Base-by-base conservation (phyloP, 2,113 vertebrate genomes). In the Hemicordylus capensis region DNA sequence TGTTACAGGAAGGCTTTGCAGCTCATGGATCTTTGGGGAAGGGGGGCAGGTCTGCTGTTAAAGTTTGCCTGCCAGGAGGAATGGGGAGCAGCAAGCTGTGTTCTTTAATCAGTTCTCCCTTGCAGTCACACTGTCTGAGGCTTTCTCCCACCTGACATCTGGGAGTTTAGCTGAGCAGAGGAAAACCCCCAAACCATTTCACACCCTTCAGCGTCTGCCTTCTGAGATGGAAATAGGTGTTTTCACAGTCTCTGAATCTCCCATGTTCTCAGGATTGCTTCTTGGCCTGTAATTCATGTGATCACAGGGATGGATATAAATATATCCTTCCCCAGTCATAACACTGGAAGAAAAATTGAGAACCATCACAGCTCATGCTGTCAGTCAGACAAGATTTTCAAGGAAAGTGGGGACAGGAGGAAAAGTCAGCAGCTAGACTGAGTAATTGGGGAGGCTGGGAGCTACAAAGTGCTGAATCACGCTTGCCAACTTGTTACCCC, bases 141-240 rank as follows among this genome's bases (percentile, higher is more conserved):
- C 67, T 42, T 72, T 80, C 76, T 31, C 54, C 56, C 67, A 54
- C 58, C 10, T 20, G n/a, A 85, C 24, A 14, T 20, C 66, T 39
- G 67, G 61, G 44, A 63, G 67, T 79, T 83, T 80, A 78, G 42
- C 67, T 80, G 46, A 51, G 56, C 67, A 73, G 24, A 63, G 76
- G 63, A 34, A 73, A 70, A 74, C 11, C n/a, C 44, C 66, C 31
- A 72, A 39, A 74, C 66, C 66, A 80, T 80, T 73, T 80, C 56
- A 63, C 84, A 80, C 66, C 67, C 76, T 74, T 74, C 34, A 80
- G 84, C 20, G 22, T 61, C 66, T 80, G 56, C 56, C 69, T 80
- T 80, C 77, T 39, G 42, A 15, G 56, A 74, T 51, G n/a, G 84
- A 85, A 85, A 85, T 64, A 80, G 67, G 77, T 64, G 81, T 80